Percentiles rank a stretch among this genome's conserved stretches.
Evolutionary conservation across 2,797 vertebrate species (phyloP).

Genomic region (Typhlichthys eigenmanni): DNA sequence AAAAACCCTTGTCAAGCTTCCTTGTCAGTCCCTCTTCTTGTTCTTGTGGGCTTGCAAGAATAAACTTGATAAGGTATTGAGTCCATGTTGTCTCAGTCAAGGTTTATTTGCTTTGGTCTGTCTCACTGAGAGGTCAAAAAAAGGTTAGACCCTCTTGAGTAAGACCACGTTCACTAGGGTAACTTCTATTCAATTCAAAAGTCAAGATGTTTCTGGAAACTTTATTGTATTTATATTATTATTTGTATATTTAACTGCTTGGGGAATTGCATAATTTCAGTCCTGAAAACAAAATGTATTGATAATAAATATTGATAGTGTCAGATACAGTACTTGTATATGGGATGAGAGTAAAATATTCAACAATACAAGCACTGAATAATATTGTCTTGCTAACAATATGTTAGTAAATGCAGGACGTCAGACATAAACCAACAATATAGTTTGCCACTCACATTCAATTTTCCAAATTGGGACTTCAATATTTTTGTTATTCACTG

Average conservation of each 20-base stretch:
- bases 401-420: no score
- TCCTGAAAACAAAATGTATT: not conserved
- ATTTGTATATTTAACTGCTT: not conserved
- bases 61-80: constrained; percentile 43
- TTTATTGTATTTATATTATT: not conserved
- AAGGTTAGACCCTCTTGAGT: constrained; percentile 29
- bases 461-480: not conserved
- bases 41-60: constrained; percentile 30
- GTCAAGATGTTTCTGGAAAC: constrained; percentile 20
- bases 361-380: no score
- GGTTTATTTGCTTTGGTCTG: constrained; percentile 34
- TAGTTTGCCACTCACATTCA: not conserved
- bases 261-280: not conserved
- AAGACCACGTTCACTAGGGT: constrained; percentile 21
- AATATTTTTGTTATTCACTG: not conserved
- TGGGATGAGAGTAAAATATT: no score
- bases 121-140: constrained; percentile 25
- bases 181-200: constrained; percentile 25
- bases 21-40: constrained; percentile 26
- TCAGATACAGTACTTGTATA: no score
- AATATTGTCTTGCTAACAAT: no score
- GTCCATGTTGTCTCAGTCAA: constrained; percentile 11
- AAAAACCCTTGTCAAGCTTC: constrained; percentile 43
- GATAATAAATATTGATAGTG: no score
- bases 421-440: not conserved